A percentile compares a stretch with the other conserved stretches of the same genome.
phyloP scores from a whole-genome alignment of 2,797 vertebrate species.

The Tachyglossus aculeatus region DNA sequence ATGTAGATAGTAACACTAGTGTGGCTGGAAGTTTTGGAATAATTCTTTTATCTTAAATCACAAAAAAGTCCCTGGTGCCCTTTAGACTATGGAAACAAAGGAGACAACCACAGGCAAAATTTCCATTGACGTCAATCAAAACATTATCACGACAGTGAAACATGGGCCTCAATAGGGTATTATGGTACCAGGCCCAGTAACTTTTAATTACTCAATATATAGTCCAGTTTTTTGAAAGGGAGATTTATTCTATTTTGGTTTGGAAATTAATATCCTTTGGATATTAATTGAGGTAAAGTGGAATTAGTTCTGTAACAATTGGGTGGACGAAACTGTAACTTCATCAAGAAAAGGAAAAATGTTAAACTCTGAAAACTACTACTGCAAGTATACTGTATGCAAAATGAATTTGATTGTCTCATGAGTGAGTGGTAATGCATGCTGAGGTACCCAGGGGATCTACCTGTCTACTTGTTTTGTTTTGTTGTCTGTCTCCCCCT shows the following conservation, averaged over 20 bases:
- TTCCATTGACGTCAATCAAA: conserved; percentile 11
- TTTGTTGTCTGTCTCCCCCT: too few relatives aligned
- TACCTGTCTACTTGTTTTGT: too few relatives aligned
- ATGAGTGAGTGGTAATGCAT: conserved; percentile 53
- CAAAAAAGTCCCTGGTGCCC: conserved; percentile 10
- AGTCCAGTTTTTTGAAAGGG: conserved; percentile 11
- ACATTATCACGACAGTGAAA: conserved; percentile 25
- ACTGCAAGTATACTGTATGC: conserved; percentile 22
- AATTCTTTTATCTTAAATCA: conserved; percentile 47
- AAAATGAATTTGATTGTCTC: conserved; percentile 50
- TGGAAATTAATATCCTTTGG: conserved; percentile 25
- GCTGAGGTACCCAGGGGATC: conserved; percentile 30
- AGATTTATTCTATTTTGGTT: conserved; percentile 45
- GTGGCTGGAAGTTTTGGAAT: conserved; percentile 39
- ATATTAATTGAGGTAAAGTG: conserved; percentile 32
- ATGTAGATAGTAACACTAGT: conserved; percentile 43
- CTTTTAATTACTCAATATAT: conserved; percentile 46
- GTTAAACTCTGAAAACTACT: conserved; percentile 15
- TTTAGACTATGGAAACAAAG: not conserved
- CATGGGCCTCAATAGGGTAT: not conserved
- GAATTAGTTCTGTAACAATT: not conserved
- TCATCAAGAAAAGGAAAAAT: conserved; percentile 27
- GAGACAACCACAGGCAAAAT: conserved; percentile 6
- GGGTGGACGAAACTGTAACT: conserved; percentile 33
- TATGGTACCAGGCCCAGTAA: conserved; percentile 9